Evolutionary conservation across 1,140 invertebrate species (phyloP).

Genomic region (Megathymus violae): DNA sequence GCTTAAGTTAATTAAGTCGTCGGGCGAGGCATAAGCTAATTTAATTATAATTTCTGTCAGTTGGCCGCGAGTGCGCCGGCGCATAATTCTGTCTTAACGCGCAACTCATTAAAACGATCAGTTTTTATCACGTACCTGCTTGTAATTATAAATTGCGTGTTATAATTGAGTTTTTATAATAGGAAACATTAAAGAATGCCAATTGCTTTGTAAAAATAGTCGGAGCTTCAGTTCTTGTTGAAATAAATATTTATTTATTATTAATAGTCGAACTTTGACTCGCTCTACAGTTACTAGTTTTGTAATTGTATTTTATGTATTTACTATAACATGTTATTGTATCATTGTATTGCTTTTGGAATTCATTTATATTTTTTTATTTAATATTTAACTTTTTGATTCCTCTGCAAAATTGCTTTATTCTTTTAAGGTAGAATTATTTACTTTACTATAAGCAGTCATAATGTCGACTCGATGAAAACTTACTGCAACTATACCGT

Average conservation of each 20-base stretch:
- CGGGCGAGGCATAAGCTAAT: slow-evolving; percentile 47
- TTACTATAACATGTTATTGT: too few species aligned
- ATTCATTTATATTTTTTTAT: too few species aligned
- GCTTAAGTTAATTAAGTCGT: slow-evolving; percentile 58
- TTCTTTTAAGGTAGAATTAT: too few species aligned
- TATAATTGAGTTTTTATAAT: slow-evolving; percentile 10
- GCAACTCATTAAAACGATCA: slow-evolving; percentile 21
- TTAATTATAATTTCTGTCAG: slow-evolving; percentile 52
- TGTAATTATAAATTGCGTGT: slow-evolving; percentile 23
- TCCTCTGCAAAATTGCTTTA: too few species aligned
- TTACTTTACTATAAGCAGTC: too few species aligned
- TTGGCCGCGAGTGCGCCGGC: slow-evolving; percentile 29
- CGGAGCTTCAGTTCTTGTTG: background rate
- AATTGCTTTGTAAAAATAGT: background rate
- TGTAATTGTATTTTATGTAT: too few species aligned
- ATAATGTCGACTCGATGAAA: too few species aligned
- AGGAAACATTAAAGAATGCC: background rate
- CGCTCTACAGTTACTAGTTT: too few species aligned
- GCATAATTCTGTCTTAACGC: slow-evolving; percentile 33
- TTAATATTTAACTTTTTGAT: too few species aligned
- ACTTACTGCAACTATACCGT: too few species aligned
- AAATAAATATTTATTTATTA: background rate
- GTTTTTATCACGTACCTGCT: slow-evolving; percentile 6
- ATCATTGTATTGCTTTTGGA: too few species aligned
- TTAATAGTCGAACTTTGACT: too few species aligned